Conservation (phyloP, 1,140 invertebrate genomes). For the Lucilia sericata region DNA sequence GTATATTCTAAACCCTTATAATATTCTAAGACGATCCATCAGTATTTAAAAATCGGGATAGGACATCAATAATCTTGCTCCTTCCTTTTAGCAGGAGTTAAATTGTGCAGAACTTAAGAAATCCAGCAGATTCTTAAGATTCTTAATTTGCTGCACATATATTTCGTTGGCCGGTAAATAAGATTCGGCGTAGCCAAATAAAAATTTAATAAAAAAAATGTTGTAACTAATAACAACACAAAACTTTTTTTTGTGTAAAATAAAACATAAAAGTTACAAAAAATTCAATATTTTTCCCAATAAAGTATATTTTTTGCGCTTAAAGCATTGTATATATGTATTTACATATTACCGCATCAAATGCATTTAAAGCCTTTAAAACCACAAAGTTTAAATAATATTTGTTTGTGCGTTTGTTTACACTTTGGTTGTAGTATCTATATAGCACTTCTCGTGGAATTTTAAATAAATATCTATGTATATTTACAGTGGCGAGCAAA, state of each 20-base stretch:
- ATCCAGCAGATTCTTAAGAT: too few species aligned
- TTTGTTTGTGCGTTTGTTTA: background rate
- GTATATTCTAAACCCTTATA: too few species aligned
- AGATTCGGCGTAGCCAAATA: too few species aligned
- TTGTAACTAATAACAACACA: conserved; percentile 4
- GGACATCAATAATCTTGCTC: too few species aligned
- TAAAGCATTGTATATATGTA: background rate
- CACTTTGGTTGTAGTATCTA: background rate
- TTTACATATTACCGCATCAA: background rate
- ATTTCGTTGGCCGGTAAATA: too few species aligned
- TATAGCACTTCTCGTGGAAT: background rate
- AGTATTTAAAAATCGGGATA: too few species aligned
- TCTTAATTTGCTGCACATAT: too few species aligned
- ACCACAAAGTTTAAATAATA: conserved; percentile 25
- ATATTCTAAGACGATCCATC: too few species aligned
- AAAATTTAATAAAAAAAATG: too few species aligned
- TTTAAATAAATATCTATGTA: background rate
- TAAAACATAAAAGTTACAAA: background rate
- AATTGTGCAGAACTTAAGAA: too few species aligned
- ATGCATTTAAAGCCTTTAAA: conserved; percentile 27
- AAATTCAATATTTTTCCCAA: background rate
- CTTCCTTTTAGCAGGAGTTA: too few species aligned
- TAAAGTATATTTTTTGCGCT: background rate
- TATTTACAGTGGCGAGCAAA: background rate
- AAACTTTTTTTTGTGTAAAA: background rate